Percentiles rank a stretch among this genome's conserved stretches.
phyloP scores from a whole-genome alignment of 2,113 vertebrate genomes.

The Anseranas semipalmata region DNA sequence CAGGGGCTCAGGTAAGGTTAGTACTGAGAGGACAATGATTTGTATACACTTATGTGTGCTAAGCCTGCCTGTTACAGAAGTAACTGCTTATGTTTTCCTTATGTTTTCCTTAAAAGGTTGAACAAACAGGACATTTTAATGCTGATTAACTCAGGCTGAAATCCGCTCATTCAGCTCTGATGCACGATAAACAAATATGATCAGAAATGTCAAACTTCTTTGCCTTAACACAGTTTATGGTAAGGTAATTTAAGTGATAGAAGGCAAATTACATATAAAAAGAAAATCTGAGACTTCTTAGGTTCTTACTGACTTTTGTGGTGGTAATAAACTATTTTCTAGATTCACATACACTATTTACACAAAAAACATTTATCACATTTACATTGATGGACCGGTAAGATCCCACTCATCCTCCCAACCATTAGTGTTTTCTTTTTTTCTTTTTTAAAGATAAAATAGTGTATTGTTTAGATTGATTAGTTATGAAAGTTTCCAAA shows the following conservation, averaged over 20 bases:
- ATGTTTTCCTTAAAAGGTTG: neutral
- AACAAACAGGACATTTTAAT: neutral
- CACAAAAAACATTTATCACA: neutral
- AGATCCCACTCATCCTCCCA: neutral
- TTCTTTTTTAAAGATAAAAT: too few relatives aligned
- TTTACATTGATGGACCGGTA: neutral
- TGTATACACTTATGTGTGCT: neutral
- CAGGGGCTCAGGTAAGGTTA: neutral
- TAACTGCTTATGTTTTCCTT: neutral
- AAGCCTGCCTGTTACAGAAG: neutral
- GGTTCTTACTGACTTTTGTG: neutral
- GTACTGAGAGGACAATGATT: neutral
- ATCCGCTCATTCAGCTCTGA: neutral
- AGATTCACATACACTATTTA: neutral
- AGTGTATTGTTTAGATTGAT: neutral
- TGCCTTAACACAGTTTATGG: neutral
- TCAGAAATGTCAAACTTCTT: neutral
- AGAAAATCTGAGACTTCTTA: neutral
- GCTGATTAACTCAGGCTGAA: neutral
- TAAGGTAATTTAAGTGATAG: neutral
- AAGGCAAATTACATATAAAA: neutral
- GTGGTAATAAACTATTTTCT: neutral
- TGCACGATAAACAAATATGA: neutral
- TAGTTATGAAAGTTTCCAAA: neutral
- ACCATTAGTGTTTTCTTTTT: neutral